Conservation (phyloP, 2,888 invertebrate species). For the Acronicta aceris region DNA sequence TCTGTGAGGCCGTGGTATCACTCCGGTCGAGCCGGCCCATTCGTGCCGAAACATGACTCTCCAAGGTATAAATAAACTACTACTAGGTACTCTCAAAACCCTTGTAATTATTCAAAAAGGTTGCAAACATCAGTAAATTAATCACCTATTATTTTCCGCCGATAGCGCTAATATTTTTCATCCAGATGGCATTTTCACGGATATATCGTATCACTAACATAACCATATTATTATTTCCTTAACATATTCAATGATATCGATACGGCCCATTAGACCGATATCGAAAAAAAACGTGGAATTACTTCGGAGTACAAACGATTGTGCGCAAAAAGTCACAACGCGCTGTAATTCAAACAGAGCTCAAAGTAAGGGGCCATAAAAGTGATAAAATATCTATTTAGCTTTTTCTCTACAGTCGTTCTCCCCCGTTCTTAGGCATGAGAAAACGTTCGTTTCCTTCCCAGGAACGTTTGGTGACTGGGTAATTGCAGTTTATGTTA, state of each 20-base stretch:
- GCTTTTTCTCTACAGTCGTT: conserved; percentile 75
- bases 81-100: too few species aligned
- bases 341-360: conserved; percentile 78
- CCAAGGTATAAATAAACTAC: too few species aligned
- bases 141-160: too few species aligned
- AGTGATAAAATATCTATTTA: conserved; percentile 88
- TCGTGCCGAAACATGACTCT: too few species aligned
- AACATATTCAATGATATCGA: conserved; percentile 41
- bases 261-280: conserved; percentile 50
- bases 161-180: too few species aligned
- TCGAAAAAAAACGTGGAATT: conserved; percentile 38
- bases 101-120: too few species aligned
- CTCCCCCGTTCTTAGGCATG: conserved; percentile 65
- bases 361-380: conserved; percentile 84
- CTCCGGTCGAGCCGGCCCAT: too few species aligned
- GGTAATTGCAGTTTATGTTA: conserved; percentile 84
- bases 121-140: too few species aligned
- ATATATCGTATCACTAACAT: too few species aligned
- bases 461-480: conserved; percentile 77
- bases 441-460: conserved; percentile 78
- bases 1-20: too few species aligned
- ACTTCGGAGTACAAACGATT: conserved; percentile 51
- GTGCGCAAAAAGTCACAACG: conserved; percentile 64
- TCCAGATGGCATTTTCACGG: too few species aligned
- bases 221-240: conserved; percentile 41